Evolutionary conservation across 92 coral and sea anemone species (phyloP).

Genomic region (Epizoanthus fatuus): DNA sequence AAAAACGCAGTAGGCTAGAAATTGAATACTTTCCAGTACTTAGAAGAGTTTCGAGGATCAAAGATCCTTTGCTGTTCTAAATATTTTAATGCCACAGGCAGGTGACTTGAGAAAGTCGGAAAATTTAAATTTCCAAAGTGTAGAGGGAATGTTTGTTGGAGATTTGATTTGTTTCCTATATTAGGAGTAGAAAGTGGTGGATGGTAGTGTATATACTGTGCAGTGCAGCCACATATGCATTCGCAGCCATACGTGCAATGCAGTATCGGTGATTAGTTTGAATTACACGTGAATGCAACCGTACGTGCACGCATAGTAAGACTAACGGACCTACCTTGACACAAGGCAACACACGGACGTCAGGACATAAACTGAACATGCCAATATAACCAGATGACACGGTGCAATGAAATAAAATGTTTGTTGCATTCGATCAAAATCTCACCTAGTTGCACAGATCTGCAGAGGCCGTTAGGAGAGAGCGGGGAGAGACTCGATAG

Average conservation of each 20-base stretch:
- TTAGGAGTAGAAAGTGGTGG: not conserved
- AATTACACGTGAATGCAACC: too few relatives aligned
- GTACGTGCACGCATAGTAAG: too few relatives aligned
- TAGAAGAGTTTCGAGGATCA: constrained; percentile 11
- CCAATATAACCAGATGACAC: not conserved
- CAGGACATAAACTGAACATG: not conserved
- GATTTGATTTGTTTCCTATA: not conserved
- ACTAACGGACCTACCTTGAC: too few relatives aligned
- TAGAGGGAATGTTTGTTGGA: not conserved
- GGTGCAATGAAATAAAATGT: not conserved
- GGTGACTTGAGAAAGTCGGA: not conserved
- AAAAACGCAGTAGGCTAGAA: not conserved
- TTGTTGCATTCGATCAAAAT: too few relatives aligned
- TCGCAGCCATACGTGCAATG: not conserved
- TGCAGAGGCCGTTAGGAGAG: too few relatives aligned
- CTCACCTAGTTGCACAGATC: too few relatives aligned
- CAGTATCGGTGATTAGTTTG: too few relatives aligned
- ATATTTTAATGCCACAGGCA: constrained; percentile 22
- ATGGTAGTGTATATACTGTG: not conserved
- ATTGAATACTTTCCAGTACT: constrained; percentile 1
- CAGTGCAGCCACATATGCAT: not conserved
- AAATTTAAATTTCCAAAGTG: not conserved
- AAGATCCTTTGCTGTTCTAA: constrained; percentile 30
- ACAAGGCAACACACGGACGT: not conserved
- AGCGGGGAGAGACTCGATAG: too few relatives aligned